Evolutionary conservation across 1,140 invertebrate species (phyloP).

Genomic region (Pogonus chalceus): DNA sequence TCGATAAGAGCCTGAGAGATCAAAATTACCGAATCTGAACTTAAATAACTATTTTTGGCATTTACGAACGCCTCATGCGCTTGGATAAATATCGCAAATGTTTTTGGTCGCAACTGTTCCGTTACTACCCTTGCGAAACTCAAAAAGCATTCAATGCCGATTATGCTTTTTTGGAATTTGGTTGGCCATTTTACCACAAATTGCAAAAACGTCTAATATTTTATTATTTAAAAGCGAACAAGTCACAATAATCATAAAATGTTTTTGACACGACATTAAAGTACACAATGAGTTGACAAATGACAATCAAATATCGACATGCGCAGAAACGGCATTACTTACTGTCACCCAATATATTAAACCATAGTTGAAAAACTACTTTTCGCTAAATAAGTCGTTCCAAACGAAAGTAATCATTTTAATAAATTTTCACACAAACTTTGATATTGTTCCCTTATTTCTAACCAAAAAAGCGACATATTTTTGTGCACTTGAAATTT

Average conservation of each 20-base stretch:
- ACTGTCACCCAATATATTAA: no score
- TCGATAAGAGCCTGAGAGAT: slow-evolving; percentile 8
- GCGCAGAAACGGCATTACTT: slow-evolving; percentile 6
- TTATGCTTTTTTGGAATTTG: slow-evolving; percentile 16
- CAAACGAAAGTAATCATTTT: no score
- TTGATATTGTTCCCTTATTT: no score
- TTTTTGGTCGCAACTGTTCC: slow-evolving; percentile 10
- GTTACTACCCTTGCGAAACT: slow-evolving; percentile 14
- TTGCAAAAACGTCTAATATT: slow-evolving; percentile 8
- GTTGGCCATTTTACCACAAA: slow-evolving; percentile 12
- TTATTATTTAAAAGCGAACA: no score
- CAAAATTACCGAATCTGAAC: slow-evolving; percentile 12
- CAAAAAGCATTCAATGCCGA: slow-evolving; percentile 18
- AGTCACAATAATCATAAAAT: no score
- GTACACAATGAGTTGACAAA: slow-evolving; percentile 15
- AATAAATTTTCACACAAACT: no score
- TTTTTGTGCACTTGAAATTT: no score
- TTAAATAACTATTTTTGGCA: slow-evolving; percentile 7
- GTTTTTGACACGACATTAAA: slow-evolving; percentile 16
- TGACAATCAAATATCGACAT: slow-evolving; percentile 14
- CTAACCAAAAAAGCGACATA: no score
- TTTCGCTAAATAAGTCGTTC: no score
- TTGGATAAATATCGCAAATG: slow-evolving; percentile 7
- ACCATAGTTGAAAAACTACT: no score
- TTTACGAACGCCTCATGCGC: slow-evolving; percentile 11